Conservation (phyloP, 2,797 vertebrate species). For the Aphelocoma californica region DNA sequence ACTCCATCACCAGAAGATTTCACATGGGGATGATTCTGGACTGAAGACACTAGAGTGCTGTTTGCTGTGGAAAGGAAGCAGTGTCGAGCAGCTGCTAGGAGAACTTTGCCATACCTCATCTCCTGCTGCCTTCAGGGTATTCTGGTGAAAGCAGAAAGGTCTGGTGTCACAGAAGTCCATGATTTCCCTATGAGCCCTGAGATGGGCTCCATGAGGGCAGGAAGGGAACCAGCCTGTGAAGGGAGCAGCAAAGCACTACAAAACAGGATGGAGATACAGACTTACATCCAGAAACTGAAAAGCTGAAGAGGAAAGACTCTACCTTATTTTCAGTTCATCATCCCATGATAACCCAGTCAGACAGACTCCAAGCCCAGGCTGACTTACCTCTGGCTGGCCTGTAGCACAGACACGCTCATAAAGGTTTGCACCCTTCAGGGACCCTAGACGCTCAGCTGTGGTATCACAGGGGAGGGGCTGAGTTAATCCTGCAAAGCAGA, state of each 20-base stretch:
- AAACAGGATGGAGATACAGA: neutral
- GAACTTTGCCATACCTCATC: neutral
- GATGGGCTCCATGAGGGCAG: neutral
- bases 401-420: neutral
- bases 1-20: neutral
- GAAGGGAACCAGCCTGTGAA: neutral
- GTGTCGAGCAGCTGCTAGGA: neutral
- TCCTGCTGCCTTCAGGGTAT: neutral
- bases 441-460: neutral
- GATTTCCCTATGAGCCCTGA: neutral
- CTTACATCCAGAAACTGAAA: neutral
- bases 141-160: neutral
- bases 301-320: neutral
- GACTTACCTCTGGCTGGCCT: neutral
- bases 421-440: neutral
- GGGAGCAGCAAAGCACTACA: neutral
- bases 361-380: neutral
- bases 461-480: neutral
- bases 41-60: neutral
- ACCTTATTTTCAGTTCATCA: neutral
- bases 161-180: neutral
- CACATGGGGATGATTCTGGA: neutral
- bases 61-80: neutral
- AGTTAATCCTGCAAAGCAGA: neutral
- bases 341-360: neutral